Base-by-base conservation (phyloP, 2,888 invertebrate genomes). In the Noctuana brunneofusca region DNA sequence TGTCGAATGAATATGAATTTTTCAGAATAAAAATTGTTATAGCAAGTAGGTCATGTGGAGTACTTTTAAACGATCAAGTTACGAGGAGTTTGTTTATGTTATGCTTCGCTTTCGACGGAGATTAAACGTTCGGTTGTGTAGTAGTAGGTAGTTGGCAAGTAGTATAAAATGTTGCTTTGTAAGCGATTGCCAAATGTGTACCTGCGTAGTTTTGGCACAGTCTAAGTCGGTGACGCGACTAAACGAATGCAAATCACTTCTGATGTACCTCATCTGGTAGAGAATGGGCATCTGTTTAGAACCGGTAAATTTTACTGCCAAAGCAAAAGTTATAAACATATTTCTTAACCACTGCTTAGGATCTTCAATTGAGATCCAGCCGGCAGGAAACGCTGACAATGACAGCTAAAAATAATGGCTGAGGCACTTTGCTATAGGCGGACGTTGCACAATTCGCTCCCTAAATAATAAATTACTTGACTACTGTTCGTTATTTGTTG, bases 401-500 rank as follows among this genome's bases (percentile, higher is more conserved):
- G 38, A 27, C 55, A 4, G 43, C 55, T 43, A n/a, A 22, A 18
- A 22, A 20, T 38, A 38, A 54, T 18, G 43, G 27, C 27, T 14
- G 24, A 38, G 24, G 41, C 14, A 38, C 38, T 20, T 64, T 43
- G 48, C 56, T 54, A 50, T 52, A 43, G 53, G 63, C 60, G 66
- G 65, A 65, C 64, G 60, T 64, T 63, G 64, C 68, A 63, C 63
- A 64, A 65, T 63, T 24, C 18, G 57, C 50, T 16, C 38, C 18
- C 24, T 50, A 22, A 41, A 58, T 50, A 50, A 32, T 27, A 55
- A 43, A 55, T 46, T 38, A 54, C 54, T 54, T 22, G 38, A 35
- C 38, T n/a, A 38, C 38, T 14, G 38, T 14, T 22, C 22, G 18
- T 1, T 48, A 18, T 48, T 38, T 38, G 38, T 14, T 38, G 14